Percentiles rank a stretch among this genome's conserved stretches.
Evolutionary conservation across 2,888 invertebrate species (phyloP).

Genomic region (Lepidochitona cinerea): DNA sequence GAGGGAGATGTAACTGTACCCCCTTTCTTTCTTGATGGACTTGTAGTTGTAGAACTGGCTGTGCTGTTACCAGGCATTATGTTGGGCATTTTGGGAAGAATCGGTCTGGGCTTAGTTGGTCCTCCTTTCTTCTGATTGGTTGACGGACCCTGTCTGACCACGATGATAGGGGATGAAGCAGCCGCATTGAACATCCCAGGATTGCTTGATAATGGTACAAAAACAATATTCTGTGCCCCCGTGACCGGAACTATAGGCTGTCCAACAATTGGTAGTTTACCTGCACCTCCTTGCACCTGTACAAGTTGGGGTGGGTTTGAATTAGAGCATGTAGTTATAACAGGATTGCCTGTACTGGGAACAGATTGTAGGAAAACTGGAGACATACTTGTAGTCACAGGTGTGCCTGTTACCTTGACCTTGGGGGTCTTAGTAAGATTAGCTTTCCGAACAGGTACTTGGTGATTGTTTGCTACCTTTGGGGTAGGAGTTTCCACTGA

Average conservation of each 20-base stretch:
- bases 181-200: background rate
- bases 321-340: too few species aligned
- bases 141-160: background rate
- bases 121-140: conserved; percentile 5
- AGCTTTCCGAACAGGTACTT: background rate
- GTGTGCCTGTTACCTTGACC: background rate
- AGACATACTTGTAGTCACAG: background rate
- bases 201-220: background rate
- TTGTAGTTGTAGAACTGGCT: background rate
- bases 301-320: background rate
- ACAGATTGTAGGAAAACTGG: background rate
- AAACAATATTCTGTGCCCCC: background rate
- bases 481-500: background rate
- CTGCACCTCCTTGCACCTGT: background rate
- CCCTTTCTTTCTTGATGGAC: too few species aligned
- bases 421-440: background rate
- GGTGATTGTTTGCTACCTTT: background rate
- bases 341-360: background rate
- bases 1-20: too few species aligned
- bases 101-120: background rate
- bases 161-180: background rate
- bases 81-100: background rate
- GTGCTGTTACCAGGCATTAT: background rate
- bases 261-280: background rate
- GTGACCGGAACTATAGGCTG: background rate